Conservation (phyloP, 1,140 invertebrate genomes). For the Macrosteles quadrilineatus region DNA sequence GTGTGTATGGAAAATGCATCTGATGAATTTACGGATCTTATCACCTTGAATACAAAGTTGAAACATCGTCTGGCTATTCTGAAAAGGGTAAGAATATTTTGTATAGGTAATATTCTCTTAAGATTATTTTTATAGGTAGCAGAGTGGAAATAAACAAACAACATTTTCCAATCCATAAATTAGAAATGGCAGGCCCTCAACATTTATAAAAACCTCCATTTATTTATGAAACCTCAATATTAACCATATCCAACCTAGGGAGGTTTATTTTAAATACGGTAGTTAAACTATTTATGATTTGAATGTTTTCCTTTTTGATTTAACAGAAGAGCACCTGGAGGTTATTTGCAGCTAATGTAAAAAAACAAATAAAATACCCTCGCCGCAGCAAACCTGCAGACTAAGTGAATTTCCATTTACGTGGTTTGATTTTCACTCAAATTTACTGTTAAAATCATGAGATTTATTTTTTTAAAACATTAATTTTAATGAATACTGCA, state of each 20-base stretch:
- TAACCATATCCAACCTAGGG: background rate
- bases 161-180: background rate
- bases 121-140: constrained; percentile 12
- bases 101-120: constrained; percentile 15
- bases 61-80: constrained; percentile 79
- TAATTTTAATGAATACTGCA: no score
- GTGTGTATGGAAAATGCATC: constrained; percentile 15
- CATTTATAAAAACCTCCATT: background rate
- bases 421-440: no score
- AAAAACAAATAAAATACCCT: no score
- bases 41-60: constrained; percentile 78
- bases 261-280: background rate
- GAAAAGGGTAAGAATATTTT: constrained; percentile 63
- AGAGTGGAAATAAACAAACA: constrained; percentile 9
- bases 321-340: no score
- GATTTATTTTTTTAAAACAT: no score
- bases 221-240: background rate
- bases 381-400: no score
- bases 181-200: background rate
- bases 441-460: no score
- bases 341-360: no score
- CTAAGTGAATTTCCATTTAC: no score
- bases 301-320: no score
- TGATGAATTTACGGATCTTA: constrained; percentile 57
- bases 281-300: no score